Base-by-base conservation (phyloP, 2,797 vertebrate species). In the Xiphophorus birchmanni region DNA sequence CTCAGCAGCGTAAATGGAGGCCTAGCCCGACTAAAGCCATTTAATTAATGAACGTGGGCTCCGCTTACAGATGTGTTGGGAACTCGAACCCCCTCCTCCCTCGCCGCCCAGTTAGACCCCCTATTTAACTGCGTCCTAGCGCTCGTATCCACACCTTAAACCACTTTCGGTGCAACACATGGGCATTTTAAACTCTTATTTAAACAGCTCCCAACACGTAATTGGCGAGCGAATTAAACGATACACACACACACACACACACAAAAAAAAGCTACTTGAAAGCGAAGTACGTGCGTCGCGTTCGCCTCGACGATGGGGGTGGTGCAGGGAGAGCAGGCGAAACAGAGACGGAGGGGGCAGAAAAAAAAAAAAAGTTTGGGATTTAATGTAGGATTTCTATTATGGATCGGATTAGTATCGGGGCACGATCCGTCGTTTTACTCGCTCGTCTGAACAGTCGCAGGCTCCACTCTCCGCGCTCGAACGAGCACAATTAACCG, bases 41-140 rank as follows among this genome's bases (percentile, higher is more conserved):
- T 95, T 96, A 96, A 96, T 96, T 96, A 96, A 96, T 92, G 93
- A 95, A 94, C 95, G 93, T 92, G 93, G 91, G 92, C 93, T 95
- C 93, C 94, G 94, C 79, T 92, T 92, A 95, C 95, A 95, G 95
- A 96, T 93, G 95, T 94, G 93, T 93, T 91, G 83, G 88, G 87
- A 93, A 93, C 88, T 92, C 92, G 85, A 90, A 83, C 88, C 92
- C 87, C 85, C 85, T 89, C 91, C 90, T 91, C 88, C 86, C 86
- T 91, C 91, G 77, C 85, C 86, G 87, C 90, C 92, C 80, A 87
- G 84, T 86, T 85, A 76, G 80, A 93, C 75, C 92, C 82, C 85
- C 76, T 82, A 81, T 88, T 88, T 78, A 85, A 91, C 84, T 44
- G 85, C 86, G 78, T 88, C 91, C 87, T 80, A 80, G 78, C 78